Evolutionary conservation across 2,113 vertebrate species (phyloP).

Genomic region (Podarcis cretensis): DNA sequence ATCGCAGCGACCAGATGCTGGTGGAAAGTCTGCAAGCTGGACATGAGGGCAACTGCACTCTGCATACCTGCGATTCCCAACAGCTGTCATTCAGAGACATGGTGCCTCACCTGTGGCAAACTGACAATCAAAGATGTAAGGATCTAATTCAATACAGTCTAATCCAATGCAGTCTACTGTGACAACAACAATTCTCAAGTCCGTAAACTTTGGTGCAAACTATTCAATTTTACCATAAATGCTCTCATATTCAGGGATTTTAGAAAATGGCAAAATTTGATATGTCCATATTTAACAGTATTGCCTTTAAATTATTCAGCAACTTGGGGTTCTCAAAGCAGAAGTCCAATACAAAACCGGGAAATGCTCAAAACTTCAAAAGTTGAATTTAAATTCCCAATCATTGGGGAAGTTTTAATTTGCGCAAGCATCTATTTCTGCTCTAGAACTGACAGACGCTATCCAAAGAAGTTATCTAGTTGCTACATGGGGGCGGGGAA

Average conservation of each 20-base stretch:
- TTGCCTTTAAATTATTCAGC: not conserved
- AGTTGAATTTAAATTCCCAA: not conserved
- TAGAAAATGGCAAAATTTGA: not conserved
- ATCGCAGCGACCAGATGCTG: too few relatives aligned
- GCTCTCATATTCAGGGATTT: not conserved
- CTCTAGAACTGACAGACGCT: not conserved
- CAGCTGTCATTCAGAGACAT: too few relatives aligned
- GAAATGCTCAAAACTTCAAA: not conserved
- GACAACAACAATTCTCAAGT: too few relatives aligned
- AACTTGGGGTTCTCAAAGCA: not conserved
- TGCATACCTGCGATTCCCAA: too few relatives aligned
- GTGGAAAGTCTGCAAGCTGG: too few relatives aligned
- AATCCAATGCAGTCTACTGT: too few relatives aligned
- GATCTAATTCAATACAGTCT: too few relatives aligned
- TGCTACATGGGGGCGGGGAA: not conserved
- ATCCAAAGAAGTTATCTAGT: conserved; percentile 23
- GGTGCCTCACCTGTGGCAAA: too few relatives aligned
- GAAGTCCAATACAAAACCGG: not conserved
- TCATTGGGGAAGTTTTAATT: not conserved
- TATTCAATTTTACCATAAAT: too few relatives aligned
- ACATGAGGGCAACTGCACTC: too few relatives aligned
- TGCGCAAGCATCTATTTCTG: not conserved
- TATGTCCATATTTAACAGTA: not conserved
- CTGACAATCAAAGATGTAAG: too few relatives aligned
- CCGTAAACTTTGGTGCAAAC: too few relatives aligned